These are phyloP conservation scores for Triplophysa dalaica DNA, from an alignment of 2,113 vertebrate species.

Conservation along the genomic window DNA sequence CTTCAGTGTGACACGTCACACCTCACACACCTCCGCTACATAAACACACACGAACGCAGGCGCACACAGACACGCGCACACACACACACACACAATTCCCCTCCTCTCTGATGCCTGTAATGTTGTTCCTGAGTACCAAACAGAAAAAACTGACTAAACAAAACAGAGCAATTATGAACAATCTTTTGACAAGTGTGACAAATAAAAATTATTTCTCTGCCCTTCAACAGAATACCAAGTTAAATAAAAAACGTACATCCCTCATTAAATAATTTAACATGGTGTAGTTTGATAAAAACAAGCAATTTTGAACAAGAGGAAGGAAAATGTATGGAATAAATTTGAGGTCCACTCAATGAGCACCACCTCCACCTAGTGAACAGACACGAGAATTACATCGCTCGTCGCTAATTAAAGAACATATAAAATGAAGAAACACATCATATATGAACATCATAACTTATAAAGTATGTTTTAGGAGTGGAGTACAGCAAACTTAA, in stretches of 20 bases:
- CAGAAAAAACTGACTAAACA: conserved; percentile 47
- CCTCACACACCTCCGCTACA: conserved; percentile 65
- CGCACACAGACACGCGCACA: conserved; percentile 37
- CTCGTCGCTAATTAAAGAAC: neutral
- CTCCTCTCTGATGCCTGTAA: conserved; percentile 52
- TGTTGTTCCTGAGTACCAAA: conserved; percentile 65
- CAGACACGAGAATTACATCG: conserved; percentile 20
- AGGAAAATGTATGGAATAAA: conserved; percentile 11
- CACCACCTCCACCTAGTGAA: conserved; percentile 41
- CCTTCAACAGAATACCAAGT: neutral
- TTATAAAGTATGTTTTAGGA: too few species aligned
- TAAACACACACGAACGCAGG: conserved; percentile 33
- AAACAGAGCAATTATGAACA: conserved; percentile 46
- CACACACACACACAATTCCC: conserved; percentile 45
- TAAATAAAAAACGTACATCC: neutral
- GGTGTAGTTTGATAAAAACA: conserved; percentile 5
- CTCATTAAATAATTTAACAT: neutral
- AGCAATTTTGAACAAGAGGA: conserved; percentile 1
- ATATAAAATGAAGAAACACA: neutral
- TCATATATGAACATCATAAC: too few species aligned
- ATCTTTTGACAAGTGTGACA: neutral
- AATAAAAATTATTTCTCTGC: neutral
- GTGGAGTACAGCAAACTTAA: neutral
- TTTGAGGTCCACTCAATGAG: conserved; percentile 7
- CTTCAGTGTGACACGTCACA: conserved; percentile 70